Evolutionary conservation across 2,113 vertebrate species (phyloP).

Genomic region (Stomatorhinus ivindoensis): DNA sequence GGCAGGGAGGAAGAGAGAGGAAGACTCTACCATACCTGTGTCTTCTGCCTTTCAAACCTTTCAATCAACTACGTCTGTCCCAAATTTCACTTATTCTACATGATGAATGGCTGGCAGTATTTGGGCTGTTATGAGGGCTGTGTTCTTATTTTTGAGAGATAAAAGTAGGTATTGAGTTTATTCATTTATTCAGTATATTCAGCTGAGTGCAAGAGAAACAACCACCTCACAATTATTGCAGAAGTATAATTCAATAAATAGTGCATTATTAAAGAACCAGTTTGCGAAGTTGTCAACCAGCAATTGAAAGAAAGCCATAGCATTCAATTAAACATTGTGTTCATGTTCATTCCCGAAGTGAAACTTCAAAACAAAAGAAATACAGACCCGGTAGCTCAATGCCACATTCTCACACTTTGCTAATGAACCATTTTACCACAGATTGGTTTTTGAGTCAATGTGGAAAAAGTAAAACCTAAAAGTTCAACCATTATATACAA

Average conservation of each 20-base stretch:
- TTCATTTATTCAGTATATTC: not conserved
- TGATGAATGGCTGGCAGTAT: not conserved
- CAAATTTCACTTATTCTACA: not conserved
- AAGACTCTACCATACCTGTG: conserved; percentile 51
- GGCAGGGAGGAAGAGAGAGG: conserved; percentile 52
- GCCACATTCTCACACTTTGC: not conserved
- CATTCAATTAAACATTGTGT: not conserved
- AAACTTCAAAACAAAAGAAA: not conserved
- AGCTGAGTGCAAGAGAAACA: not conserved
- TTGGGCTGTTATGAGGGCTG: not conserved
- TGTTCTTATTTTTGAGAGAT: not conserved
- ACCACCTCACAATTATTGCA: not conserved
- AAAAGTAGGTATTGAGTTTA: not conserved
- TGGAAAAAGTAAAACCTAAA: not conserved
- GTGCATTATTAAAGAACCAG: not conserved
- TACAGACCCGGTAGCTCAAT: not conserved
- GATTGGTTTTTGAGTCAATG: not conserved
- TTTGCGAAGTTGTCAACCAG: not conserved
- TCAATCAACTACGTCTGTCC: conserved; percentile 48
- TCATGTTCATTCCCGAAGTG: not conserved
- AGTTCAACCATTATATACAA: not conserved
- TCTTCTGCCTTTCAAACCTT: conserved; percentile 52
- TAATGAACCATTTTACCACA: not conserved
- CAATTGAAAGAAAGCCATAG: not conserved
- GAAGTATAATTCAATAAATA: not conserved